A percentile compares a stretch with the other conserved stretches of the same genome.
These are phyloP conservation scores for Geococcyx californianus DNA, from an alignment of 2,113 vertebrate genomes.

Conservation along the genomic window DNA sequence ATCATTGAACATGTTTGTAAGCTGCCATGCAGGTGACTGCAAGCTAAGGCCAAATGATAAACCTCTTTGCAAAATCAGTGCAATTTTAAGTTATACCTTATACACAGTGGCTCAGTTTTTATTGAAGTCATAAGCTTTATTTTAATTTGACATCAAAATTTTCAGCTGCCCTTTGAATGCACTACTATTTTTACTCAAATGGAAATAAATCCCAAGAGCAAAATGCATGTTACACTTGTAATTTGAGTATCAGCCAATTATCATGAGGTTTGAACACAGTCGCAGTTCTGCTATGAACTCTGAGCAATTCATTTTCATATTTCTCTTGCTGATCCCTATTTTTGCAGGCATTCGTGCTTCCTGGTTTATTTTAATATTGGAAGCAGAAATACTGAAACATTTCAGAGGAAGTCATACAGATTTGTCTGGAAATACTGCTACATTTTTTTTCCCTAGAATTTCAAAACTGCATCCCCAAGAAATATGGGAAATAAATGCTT, in stretches of 20 bases:
- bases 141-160: background rate
- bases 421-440: constrained; percentile 42
- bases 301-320: constrained; percentile 1
- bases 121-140: constrained; percentile 7
- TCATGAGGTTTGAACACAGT: background rate
- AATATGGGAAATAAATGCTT: constrained; percentile 29
- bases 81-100: background rate
- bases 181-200: background rate
- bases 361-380: constrained; percentile 38
- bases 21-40: background rate
- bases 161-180: background rate
- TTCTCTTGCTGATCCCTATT: constrained; percentile 24
- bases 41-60: background rate
- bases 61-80: background rate
- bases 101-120: background rate
- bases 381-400: constrained; percentile 44
- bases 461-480: constrained; percentile 41
- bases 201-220: background rate
- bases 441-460: constrained; percentile 15
- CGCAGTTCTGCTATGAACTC: background rate
- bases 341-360: constrained; percentile 53
- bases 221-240: background rate
- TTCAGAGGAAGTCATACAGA: background rate
- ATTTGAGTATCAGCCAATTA: background rate
- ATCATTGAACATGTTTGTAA: background rate